These are phyloP conservation scores for Leptinotarsa defecta DNA, from an alignment of 1,140 invertebrate species.

Conservation along the genomic window DNA sequence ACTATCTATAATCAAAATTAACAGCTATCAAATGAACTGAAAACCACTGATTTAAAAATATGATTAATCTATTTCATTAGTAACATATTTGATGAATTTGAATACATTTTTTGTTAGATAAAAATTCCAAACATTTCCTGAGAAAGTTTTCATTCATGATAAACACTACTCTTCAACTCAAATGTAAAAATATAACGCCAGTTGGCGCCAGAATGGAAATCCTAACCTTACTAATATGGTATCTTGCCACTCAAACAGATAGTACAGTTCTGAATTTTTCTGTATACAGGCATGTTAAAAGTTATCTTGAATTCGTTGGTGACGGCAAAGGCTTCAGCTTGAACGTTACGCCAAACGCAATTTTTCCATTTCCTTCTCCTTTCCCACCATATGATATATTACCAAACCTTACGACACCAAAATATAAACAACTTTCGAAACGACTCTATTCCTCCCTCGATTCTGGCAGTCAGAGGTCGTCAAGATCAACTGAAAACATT, in stretches of 20 bases:
- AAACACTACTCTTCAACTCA: too few species aligned
- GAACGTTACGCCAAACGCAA: conserved; percentile 30
- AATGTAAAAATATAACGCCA: too few species aligned
- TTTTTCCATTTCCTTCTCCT: conserved; percentile 34
- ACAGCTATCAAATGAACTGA: neutral
- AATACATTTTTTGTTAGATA: too few species aligned
- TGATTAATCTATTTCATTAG: too few species aligned
- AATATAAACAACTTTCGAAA: conserved; percentile 36
- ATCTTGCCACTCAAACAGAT: conserved; percentile 1
- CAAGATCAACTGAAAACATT: conserved; percentile 37
- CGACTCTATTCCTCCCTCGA: conserved; percentile 31
- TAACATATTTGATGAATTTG: too few species aligned
- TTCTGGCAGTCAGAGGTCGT: conserved; percentile 25
- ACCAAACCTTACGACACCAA: conserved; percentile 12
- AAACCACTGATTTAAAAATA: neutral
- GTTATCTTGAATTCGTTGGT: conserved; percentile 54
- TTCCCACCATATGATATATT: conserved; percentile 16
- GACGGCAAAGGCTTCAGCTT: conserved; percentile 52
- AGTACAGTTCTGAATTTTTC: conserved; percentile 15
- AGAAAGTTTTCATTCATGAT: too few species aligned
- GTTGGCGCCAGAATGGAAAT: too few species aligned
- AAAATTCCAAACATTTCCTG: too few species aligned
- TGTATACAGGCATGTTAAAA: conserved; percentile 48
- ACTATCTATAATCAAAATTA: neutral
- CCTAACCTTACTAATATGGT: too few species aligned